phyloP scores from a whole-genome alignment of 1,140 invertebrate species.

The Papilio polyxenes region DNA sequence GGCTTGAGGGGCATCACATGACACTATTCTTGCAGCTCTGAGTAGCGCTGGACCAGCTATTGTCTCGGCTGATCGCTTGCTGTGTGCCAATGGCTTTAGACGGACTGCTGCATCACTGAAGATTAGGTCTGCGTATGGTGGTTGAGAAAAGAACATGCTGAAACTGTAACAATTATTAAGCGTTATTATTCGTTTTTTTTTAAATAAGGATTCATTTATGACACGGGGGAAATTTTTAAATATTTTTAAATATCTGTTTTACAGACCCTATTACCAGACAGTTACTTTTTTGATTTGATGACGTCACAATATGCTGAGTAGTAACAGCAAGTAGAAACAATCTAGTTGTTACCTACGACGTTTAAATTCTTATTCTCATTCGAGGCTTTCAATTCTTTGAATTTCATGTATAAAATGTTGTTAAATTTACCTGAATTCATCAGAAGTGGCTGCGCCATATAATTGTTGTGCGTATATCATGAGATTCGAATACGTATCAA shows the following conservation, averaged over 20 bases:
- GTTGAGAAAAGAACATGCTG: conserved; percentile 92
- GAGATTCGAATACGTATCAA: conserved; percentile 92
- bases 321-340: too few species aligned
- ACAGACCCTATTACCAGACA: too few species aligned
- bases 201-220: too few species aligned
- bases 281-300: too few species aligned
- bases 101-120: conserved; percentile 96
- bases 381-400: too few species aligned
- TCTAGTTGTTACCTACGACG: too few species aligned
- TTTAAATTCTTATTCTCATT: too few species aligned
- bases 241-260: too few species aligned
- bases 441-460: conserved; percentile 91
- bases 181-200: background rate
- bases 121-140: conserved; percentile 92
- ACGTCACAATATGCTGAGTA: too few species aligned
- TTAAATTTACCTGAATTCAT: conserved; percentile 88
- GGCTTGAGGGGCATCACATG: conserved; percentile 71
- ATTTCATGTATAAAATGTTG: too few species aligned
- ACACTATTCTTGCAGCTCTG: conserved; percentile 68
- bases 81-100: conserved; percentile 85
- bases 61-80: conserved; percentile 80
- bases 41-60: conserved; percentile 62
- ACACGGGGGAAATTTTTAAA: too few species aligned
- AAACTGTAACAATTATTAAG: conserved; percentile 82
- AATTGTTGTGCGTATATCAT: conserved; percentile 95